A percentile compares a stretch with the other conserved stretches of the same genome.
phyloP scores from a whole-genome alignment of 2,888 invertebrate genomes.

The Andrena praecox region DNA sequence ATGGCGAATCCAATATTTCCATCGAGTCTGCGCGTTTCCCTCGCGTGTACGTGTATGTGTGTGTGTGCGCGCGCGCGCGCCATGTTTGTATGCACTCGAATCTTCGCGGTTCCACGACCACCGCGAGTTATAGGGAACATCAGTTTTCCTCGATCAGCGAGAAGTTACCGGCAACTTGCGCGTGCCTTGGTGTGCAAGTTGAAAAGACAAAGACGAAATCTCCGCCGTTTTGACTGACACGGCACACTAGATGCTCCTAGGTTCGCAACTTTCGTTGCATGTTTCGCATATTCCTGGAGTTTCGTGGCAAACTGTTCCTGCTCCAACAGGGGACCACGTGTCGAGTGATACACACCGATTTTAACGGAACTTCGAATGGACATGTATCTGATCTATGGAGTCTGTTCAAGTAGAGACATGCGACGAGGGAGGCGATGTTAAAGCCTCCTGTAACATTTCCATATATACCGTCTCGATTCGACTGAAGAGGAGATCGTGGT shows the following conservation, averaged over 20 bases:
- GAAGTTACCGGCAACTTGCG: slow-evolving; percentile 72
- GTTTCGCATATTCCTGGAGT: too few species aligned
- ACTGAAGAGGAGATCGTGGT: not conserved
- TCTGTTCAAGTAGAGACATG: too few species aligned
- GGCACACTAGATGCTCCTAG: too few species aligned
- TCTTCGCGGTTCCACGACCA: slow-evolving; percentile 33
- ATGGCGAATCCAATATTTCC: slow-evolving; percentile 72
- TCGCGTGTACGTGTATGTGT: slow-evolving; percentile 45
- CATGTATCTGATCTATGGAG: too few species aligned
- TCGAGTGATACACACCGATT: too few species aligned
- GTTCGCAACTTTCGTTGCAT: too few species aligned
- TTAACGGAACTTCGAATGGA: too few species aligned
- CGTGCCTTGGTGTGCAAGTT: slow-evolving; percentile 19
- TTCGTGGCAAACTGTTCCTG: too few species aligned
- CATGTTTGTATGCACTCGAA: not conserved
- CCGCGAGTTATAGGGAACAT: slow-evolving; percentile 70
- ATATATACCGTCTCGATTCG: slow-evolving; percentile 9
- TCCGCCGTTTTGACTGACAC: slow-evolving; percentile 10
- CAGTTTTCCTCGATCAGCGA: slow-evolving; percentile 78
- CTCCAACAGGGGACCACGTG: too few species aligned
- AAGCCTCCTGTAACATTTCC: not conserved
- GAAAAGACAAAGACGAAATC: slow-evolving; percentile 46
- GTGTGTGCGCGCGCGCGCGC: not conserved
- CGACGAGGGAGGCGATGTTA: too few species aligned
- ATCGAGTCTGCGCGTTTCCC: slow-evolving; percentile 43